Base-by-base conservation (phyloP, 2,797 vertebrate species). In the Oreochromis mossambicus region DNA sequence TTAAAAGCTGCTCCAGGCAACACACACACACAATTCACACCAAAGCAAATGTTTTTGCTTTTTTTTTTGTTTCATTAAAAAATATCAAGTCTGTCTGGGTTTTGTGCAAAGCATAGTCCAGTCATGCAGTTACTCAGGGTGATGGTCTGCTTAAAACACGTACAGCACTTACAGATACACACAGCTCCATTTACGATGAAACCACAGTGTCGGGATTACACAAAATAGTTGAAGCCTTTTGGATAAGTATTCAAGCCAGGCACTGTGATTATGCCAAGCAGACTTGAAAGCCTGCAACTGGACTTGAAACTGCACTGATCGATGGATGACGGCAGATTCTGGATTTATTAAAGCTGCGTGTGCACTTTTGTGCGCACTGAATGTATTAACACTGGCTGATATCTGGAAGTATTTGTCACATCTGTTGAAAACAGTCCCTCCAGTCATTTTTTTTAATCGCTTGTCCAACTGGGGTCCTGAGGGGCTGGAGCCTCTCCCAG, bases 321-420 rank as follows among this genome's bases (percentile, higher is more conserved):
- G 36, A 89, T 83, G 80, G 79, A 77, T 50, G n/a, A 78, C 41
- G 17, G 70, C 43, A 17, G 13, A 14, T 78, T 80, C 70, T 7
- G 19, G 21, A 46, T 66, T 48, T 48, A 78, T 61, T 73, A 78
- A 78, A 81, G 61, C 78, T 46, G 14, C 4, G 21, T 79, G 56
- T 79, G 41, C 34, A 54, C 83, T 77, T 88, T 80, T 46, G 24
- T 79, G 15, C 32, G 10, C 51, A 29, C 14, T 61, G 55, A 78
- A 50, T 83, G 43, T 29, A 83, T 82, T 21, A 46, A 73, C 19
- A 21, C 2, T 5, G 58, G 36, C 41, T 77, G 36, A 86, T 77
- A 70, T 88, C 78, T 85, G 70, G 76, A 51, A 86, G 61, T 66
- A 77, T 81, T 79, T 86, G 58, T 89, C 61, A 86, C 41, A 87